Base-by-base conservation (phyloP, 35 echinoderm and acorn worm genomes). In the Ophiothrix spiculata region DNA sequence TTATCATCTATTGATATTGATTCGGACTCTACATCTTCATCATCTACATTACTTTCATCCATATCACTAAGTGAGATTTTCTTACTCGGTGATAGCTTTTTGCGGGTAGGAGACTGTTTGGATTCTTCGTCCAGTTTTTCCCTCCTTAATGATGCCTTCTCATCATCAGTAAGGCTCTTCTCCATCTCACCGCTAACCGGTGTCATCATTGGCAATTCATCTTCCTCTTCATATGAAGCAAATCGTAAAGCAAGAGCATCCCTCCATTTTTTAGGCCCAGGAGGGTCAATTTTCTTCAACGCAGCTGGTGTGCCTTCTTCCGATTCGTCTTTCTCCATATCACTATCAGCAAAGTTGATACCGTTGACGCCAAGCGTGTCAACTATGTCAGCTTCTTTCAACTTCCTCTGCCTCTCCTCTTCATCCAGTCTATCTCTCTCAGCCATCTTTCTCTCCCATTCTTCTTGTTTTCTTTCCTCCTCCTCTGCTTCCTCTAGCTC, bases 351-450 rank as follows among this genome's bases (percentile, higher is more conserved):
- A 39, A 46, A 12, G 34, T 33, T 3, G 34, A 14, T 78, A 33
- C 76, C 76, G 25, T 49, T 64, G 34, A 37, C 34, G 6, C 35
- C 28, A 56, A 78, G 37, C 77, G 36, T 83, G 75, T 38, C 41
- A 32, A 28, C 34, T 23, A 42, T 35, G 37, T 34, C 64, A 63
- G 38, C 80, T 33, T 74, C 74, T 88, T 19, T 17, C 34, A 0
- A 32, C 85, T 77, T 91, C 75, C 46, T 39, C 35, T 19, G 84
- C 56, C 39, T 95, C 39, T 39, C 40, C n/a, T 91, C 77, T 39
- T 95, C 39, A 13, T 40, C 35, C 10, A 60, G 36, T 25, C 42
- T 73, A 1, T 45, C 69, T 38, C 74, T 85, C 17, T 81, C 74
- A 77, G 64, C 78, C 37, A 81, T 39, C 11, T 40, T 78, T 40